Base-by-base conservation (phyloP, 2,888 invertebrate genomes). In the Bhutanitis thaidina region DNA sequence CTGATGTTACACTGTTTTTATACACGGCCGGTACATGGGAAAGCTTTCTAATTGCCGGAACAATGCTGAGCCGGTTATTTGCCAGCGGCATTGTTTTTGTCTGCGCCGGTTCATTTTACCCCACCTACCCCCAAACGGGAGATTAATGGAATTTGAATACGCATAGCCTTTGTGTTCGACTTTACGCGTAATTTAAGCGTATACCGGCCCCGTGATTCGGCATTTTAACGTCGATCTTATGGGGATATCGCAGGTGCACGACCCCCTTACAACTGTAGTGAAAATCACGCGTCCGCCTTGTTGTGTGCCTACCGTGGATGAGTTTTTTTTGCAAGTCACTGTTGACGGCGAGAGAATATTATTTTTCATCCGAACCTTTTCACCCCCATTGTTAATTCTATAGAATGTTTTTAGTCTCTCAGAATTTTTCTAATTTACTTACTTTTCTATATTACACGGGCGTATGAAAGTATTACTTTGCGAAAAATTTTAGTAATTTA, bases 1-100 rank as follows among this genome's bases (percentile, higher is more conserved):
- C 87, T 86, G 86, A 86, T 87, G 87, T 85, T 86, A 85, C 87
- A 83, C 78, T 87, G 88, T 89, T 89, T 88, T 88, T 88, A 89
- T 87, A 88, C 88, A 85, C 85, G 86, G 72, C 82, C 83, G 80
- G 84, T 88, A 88, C 88, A 88, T 85, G 88, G 88, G 86, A 90
- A 90, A 89, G 87, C 90, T 89, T 88, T 89, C 90, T 90, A 89
- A 89, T 89, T 90, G 90, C 86, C 87, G 88, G 86, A 88, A 89
- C 89, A 90, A 89, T 88, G 87, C 87, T 84, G 87, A 87, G 85
- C 88, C 81, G 86, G 88, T 87, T 88, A 87, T 89, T 85, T 82
- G 88, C 88, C 85, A 79, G 78, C 82, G 87, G 86, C 88, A 88
- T 89, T 89, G 88, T 89, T 89, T 89, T 89, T 87, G 88, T 87